A percentile compares a stretch with the other conserved stretches of the same genome.
Evolutionary conservation across 1,140 invertebrate genomes (phyloP).

Genomic region (Zaprionus taronus): DNA sequence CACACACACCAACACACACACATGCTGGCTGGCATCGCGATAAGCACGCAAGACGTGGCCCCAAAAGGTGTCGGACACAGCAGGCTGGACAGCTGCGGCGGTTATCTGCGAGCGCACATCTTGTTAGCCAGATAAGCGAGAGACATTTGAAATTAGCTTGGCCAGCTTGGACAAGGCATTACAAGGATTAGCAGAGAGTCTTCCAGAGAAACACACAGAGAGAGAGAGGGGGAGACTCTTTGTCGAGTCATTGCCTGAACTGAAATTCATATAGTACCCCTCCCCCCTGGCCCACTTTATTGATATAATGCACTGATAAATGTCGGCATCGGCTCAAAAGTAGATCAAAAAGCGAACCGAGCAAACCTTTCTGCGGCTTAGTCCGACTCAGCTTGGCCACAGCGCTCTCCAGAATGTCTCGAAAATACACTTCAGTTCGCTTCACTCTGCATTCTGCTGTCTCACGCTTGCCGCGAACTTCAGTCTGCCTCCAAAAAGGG

Average conservation of each 20-base stretch:
- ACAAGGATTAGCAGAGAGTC: conserved; percentile 63
- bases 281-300: conserved; percentile 37
- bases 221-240: neutral
- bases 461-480: conserved; percentile 77
- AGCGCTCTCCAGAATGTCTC: conserved; percentile 24
- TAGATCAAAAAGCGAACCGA: conserved; percentile 48
- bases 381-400: neutral
- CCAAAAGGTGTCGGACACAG: conserved; percentile 55
- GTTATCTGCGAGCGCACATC: conserved; percentile 56
- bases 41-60: neutral
- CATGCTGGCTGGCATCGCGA: conserved; percentile 1
- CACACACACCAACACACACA: neutral
- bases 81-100: conserved; percentile 13
- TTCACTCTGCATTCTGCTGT: conserved; percentile 30
- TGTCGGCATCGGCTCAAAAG: conserved; percentile 39
- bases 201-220: neutral
- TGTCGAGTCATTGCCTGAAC: conserved; percentile 64
- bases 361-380: neutral
- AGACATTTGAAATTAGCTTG: conserved; percentile 83
- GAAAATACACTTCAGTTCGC: conserved; percentile 50
- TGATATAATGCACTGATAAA: conserved; percentile 79
- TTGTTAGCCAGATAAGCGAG: conserved; percentile 76
- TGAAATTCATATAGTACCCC: conserved; percentile 65
- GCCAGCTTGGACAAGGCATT: conserved; percentile 75
- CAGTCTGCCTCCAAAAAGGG: conserved; percentile 65